A percentile compares a stretch with the other conserved stretches of the same genome.
phyloP scores from a whole-genome alignment of 2,113 vertebrate species.

The Cynocephalus volans region DNA sequence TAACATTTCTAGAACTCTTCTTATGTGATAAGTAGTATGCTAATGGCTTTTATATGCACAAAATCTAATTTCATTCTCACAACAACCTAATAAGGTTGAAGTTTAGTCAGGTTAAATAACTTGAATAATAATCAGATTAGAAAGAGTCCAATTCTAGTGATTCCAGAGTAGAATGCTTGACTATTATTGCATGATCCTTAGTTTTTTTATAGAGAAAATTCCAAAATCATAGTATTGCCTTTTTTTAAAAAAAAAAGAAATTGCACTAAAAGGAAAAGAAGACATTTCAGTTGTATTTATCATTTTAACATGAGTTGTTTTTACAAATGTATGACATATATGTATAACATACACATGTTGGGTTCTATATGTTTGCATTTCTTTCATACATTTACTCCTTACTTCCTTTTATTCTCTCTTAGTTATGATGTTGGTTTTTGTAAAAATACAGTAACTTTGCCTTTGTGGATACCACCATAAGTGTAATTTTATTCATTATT shows the following conservation, averaged over 20 bases:
- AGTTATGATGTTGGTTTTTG: background rate
- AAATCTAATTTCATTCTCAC: background rate
- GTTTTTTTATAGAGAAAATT: conserved; percentile 7
- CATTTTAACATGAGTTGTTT: background rate
- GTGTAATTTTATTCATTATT: background rate
- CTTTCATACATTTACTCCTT: background rate
- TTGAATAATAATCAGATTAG: background rate
- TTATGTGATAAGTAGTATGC: background rate
- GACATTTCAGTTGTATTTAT: background rate
- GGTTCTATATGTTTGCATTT: background rate
- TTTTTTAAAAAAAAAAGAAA: background rate
- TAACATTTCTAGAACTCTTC: background rate
- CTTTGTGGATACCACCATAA: background rate
- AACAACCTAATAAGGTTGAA: background rate
- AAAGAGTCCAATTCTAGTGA: background rate
- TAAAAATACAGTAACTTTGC: background rate
- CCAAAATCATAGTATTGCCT: background rate
- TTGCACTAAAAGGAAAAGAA: background rate
- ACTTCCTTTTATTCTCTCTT: background rate
- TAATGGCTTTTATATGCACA: background rate
- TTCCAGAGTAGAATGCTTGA: background rate
- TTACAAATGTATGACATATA: background rate
- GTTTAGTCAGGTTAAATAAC: background rate
- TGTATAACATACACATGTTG: background rate
- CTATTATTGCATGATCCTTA: background rate